Evolutionary conservation across 1,140 invertebrate genomes (phyloP), one percentile per base, ranked within the genome.

Genomic region (Drosophila obscura): DNA sequence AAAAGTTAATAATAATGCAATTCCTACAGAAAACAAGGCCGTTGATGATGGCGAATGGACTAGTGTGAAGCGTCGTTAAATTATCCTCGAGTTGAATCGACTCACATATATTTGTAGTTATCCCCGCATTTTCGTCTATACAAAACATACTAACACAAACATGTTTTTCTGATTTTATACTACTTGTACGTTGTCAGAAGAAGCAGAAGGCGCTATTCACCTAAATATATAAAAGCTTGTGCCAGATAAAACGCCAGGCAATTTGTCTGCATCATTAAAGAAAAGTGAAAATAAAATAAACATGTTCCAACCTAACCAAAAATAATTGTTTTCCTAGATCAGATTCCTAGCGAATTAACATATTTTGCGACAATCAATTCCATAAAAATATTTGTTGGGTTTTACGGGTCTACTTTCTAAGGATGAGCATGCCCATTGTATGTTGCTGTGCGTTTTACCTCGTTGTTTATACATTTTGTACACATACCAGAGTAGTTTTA

Each of bases 31-130:
- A 64, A 91, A 91, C 60, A 91, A 91, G 39, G 77, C 61, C 49
- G 75, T 46, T 31, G 91, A 91, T 64, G 91, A 91, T 77, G 91
- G 89, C 7, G 91, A 91, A 73, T 91, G 91, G 91, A 90, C 82
- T 22, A 91, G 77, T 62, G 91, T 91, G 1, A 91, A 90, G 69
- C 88, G 90, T 43, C 91, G 89, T 83, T 91, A 89, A 85, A 72
- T 53, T 31, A 11, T 43, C 50, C 2, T 31, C 16, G 19, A 48
- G n/a, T 41, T 28, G 19, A n/a, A 22, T 68, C 39, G 22, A 22
- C 22, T 28, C n/a, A n/a, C n/a, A n/a, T 22, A 77, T 62, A 51
- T 50, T 58, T 59, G 56, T 63, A 57, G 51, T 65, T 55, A 45
- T 79, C 55, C 61, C 48, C 71, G 71, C 80, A 74, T 77, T 52